A percentile compares a stretch with the other conserved stretches of the same genome.
phyloP scores from a whole-genome alignment of 2,888 invertebrate genomes.

The Tricholauxania praeusta region DNA sequence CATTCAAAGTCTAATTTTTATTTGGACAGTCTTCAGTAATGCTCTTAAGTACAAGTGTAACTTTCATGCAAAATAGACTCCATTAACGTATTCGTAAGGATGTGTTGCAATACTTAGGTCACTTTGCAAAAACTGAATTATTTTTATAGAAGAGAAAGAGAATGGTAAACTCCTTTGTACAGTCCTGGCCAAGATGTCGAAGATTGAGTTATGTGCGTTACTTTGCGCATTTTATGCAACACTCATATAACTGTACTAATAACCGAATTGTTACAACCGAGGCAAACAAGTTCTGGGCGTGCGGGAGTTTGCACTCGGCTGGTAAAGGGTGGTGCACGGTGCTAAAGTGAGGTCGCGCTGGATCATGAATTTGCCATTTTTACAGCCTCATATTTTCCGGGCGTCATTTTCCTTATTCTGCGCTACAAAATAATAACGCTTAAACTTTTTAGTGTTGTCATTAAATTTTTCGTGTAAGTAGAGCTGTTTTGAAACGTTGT shows the following conservation, averaged over 20 bases:
- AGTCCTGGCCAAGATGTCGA: conserved; percentile 51
- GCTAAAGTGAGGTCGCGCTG: conserved; percentile 43
- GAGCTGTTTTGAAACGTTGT: conserved; percentile 38
- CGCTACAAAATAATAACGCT: conserved; percentile 68
- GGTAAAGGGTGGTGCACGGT: background rate
- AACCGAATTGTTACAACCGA: conserved; percentile 59
- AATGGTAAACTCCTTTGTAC: background rate
- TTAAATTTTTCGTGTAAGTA: conserved; percentile 67
- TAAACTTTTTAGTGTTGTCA: conserved; percentile 69
- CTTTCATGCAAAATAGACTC: background rate
- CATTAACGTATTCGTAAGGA: conserved; percentile 7
- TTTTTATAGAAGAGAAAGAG: conserved; percentile 1
- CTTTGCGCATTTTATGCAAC: conserved; percentile 59
- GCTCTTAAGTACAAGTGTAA: no score
- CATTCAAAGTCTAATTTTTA: no score
- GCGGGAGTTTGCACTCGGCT: conserved; percentile 45
- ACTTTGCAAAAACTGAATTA: background rate
- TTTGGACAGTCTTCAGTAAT: no score
- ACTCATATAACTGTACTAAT: conserved; percentile 62
- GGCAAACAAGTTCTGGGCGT: conserved; percentile 29
- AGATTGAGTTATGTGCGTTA: conserved; percentile 65
- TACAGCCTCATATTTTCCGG: conserved; percentile 66
- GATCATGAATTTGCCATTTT: conserved; percentile 68
- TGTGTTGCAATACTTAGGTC: background rate
- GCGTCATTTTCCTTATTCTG: conserved; percentile 53